Conservation (phyloP, 2,113 vertebrate genomes). For the Semnornis frantzii region DNA sequence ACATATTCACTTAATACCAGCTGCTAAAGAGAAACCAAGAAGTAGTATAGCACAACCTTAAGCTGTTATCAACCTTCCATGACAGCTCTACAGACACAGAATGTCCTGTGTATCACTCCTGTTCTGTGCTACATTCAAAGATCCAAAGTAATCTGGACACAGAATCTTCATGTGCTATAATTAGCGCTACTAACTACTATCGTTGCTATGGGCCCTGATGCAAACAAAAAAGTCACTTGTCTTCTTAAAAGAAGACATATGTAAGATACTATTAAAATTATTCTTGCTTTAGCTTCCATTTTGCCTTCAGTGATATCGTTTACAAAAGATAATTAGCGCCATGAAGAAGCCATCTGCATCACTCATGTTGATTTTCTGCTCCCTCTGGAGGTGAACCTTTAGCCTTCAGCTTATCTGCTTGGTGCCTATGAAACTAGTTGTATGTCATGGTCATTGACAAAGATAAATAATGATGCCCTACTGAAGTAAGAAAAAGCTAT, state of each 20-base stretch:
- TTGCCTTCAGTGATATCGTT: constrained; percentile 26
- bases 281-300: background rate
- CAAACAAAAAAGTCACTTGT: background rate
- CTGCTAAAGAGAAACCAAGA: background rate
- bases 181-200: background rate
- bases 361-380: constrained; percentile 53
- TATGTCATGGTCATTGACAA: constrained; percentile 52
- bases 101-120: background rate
- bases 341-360: constrained; percentile 30
- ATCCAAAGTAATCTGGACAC: background rate
- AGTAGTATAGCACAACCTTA: background rate
- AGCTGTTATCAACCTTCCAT: constrained; percentile 4
- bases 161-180: background rate
- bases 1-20: background rate
- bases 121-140: background rate
- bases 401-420: constrained; percentile 47
- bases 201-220: background rate
- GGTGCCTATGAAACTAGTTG: constrained; percentile 51
- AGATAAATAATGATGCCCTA: constrained; percentile 66
- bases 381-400: constrained; percentile 35
- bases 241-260: background rate
- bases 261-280: background rate
- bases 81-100: background rate
- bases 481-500: constrained; percentile 59
- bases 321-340: constrained; percentile 3